Evolutionary conservation across 2,113 vertebrate genomes (phyloP), one percentile per base, ranked within the genome.

Genomic region (Psittacus erithacus): DNA sequence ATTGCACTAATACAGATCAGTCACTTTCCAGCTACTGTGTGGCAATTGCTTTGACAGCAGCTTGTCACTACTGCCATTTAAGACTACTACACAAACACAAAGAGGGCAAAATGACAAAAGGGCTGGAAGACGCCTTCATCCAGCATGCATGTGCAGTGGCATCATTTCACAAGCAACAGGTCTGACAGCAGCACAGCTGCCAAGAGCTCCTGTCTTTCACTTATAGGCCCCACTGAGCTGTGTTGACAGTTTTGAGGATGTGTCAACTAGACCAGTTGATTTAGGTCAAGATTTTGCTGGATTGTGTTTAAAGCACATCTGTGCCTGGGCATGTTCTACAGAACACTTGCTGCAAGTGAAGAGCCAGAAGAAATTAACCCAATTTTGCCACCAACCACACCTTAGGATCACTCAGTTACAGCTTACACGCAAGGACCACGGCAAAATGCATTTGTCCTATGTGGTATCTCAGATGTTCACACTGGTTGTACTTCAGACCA

Each of bases 201-300:
- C 95, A 96, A 92, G 81, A 71, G 27, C 74, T 78, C 35, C 71
- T 55, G 23, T 50, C 73, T 78, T 75, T 59, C 39, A 39, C 74
- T 95, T n/a, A 39, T 27, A 74, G 91, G 50, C 52, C 74, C 74
- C 44, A 62, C 57, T 17, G 27, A 15, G 9, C n/a, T 88, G 90
- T 90, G 96, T 57, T 95, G 96, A 96, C 95, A 96, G 84, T 33
- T 92, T 55, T 62, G 78, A 95, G 86, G 65, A 92, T 44, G 39
- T 76, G 81, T 69, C 94, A 93, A 62, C 74, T 60, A 65, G 27
- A 92, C 57, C 57, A 65, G 39, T 0, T 96, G 77, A 95, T 81
- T 50, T n/a, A 91, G 65, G 86, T 91, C 65, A 92, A 86, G 89
- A 89, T 93, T 86, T 74, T 75, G 52, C 6, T 49, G 86, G 77